Percentiles rank a stretch among this genome's conserved stretches.
Conservation (phyloP, 64 coral and sea anemone species). For the Platygyra sinensis region DNA sequence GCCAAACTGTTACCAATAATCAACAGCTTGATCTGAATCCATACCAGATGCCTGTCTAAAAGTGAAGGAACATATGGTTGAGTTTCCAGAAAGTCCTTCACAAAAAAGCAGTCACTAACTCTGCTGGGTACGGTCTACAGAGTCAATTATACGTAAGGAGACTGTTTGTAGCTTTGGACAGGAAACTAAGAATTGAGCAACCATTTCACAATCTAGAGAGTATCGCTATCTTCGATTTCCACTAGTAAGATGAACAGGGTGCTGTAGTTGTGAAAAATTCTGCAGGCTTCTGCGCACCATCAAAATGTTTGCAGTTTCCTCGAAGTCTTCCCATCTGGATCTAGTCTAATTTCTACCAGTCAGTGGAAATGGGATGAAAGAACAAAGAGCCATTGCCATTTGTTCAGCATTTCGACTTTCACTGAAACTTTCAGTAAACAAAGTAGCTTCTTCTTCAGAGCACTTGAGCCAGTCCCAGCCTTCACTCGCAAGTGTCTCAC, state of each 20-base stretch:
- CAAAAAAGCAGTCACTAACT: no score
- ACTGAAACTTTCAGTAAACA: neutral
- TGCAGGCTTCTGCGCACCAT: neutral
- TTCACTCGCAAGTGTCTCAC: neutral
- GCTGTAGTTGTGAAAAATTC: neutral
- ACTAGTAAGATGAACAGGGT: neutral
- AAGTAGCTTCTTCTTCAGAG: neutral
- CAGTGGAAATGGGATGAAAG: neutral
- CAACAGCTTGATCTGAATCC: no score
- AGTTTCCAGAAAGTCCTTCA: neutral
- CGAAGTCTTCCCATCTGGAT: no score
- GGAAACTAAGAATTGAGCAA: neutral
- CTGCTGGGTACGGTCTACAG: no score
- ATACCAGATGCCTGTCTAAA: neutral
- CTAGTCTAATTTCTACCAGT: no score
- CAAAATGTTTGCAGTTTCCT: neutral
- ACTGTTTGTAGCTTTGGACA: neutral
- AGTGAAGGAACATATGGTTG: neutral
- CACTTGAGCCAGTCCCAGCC: neutral
- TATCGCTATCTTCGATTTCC: neutral
- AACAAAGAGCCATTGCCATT: slow-evolving; percentile 1
- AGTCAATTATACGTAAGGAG: neutral
- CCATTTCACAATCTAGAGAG: no score
- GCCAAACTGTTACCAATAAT: neutral
- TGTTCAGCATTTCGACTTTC: neutral